phyloP scores from a whole-genome alignment of 2,888 invertebrate species.

The Portevinia maculata region DNA sequence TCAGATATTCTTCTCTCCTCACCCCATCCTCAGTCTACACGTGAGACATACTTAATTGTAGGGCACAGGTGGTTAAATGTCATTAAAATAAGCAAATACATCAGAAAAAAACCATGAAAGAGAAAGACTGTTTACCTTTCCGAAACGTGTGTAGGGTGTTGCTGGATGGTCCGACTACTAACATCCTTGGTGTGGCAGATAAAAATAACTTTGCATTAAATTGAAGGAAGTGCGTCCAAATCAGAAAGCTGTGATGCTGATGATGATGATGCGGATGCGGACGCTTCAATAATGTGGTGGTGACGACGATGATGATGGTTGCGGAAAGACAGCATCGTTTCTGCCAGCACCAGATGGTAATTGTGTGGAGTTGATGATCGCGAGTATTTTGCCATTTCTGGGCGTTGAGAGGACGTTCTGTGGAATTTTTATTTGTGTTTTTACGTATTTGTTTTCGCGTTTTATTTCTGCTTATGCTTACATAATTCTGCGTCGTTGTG shows the following conservation, averaged over 20 bases:
- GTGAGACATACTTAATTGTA: conserved; percentile 23
- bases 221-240: conserved; percentile 36
- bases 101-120: not conserved
- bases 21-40: not conserved
- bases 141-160: not conserved
- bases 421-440: not conserved
- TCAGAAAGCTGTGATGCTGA: conserved; percentile 26
- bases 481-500: conserved; percentile 35
- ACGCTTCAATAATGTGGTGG: conserved; percentile 1
- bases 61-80: conserved; percentile 56
- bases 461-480: conserved; percentile 35
- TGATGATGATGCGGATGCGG: conserved; percentile 20
- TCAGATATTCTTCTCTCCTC: conserved; percentile 3
- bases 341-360: conserved; percentile 31
- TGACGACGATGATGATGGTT: conserved; percentile 23
- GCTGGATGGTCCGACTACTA: not conserved
- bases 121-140: conserved; percentile 7
- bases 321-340: conserved; percentile 5
- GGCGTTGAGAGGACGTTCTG: conserved; percentile 10
- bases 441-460: conserved; percentile 20
- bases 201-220: conserved; percentile 31
- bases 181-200: conserved; percentile 34
- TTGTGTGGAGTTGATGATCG: conserved; percentile 45
- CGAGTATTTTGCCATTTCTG: conserved; percentile 26
- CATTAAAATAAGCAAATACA: conserved; percentile 46